A percentile compares a stretch with the other conserved stretches of the same genome.
phyloP scores from a whole-genome alignment of 1,140 invertebrate genomes.

The Saccostrea cuccullata region DNA sequence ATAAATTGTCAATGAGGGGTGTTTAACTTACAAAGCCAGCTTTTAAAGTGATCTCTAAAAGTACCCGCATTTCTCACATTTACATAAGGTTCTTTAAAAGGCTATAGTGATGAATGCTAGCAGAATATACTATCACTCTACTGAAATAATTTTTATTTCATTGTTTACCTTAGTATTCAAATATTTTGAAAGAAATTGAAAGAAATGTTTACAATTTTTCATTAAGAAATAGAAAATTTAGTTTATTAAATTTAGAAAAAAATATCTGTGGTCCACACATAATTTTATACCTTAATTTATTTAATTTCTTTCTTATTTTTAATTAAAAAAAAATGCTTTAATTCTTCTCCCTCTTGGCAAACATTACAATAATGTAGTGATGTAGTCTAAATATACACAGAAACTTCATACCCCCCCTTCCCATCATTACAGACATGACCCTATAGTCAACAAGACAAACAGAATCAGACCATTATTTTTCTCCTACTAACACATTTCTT shows the following conservation, averaged over 20 bases:
- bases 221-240: neutral
- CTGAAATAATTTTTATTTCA: conserved; percentile 24
- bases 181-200: neutral
- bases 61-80: conserved; percentile 4
- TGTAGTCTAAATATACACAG: too few species aligned
- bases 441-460: too few species aligned
- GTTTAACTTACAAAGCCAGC: neutral
- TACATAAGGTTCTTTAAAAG: conserved; percentile 13
- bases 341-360: too few species aligned
- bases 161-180: neutral
- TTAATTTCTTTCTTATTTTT: too few species aligned
- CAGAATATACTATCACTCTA: neutral
- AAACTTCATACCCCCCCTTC: too few species aligned
- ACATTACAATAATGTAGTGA: too few species aligned
- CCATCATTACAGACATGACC: too few species aligned
- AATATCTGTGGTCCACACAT: too few species aligned
- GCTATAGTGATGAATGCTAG: neutral
- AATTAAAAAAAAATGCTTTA: too few species aligned
- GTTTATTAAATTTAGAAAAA: too few species aligned
- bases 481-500: neutral
- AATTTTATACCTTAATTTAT: too few species aligned
- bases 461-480: too few species aligned
- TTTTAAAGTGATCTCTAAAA: neutral
- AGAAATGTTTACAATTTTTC: neutral
- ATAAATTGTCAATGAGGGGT: neutral